Conservation (phyloP, 2,113 vertebrate genomes). For the Dasyprocta punctata region DNA sequence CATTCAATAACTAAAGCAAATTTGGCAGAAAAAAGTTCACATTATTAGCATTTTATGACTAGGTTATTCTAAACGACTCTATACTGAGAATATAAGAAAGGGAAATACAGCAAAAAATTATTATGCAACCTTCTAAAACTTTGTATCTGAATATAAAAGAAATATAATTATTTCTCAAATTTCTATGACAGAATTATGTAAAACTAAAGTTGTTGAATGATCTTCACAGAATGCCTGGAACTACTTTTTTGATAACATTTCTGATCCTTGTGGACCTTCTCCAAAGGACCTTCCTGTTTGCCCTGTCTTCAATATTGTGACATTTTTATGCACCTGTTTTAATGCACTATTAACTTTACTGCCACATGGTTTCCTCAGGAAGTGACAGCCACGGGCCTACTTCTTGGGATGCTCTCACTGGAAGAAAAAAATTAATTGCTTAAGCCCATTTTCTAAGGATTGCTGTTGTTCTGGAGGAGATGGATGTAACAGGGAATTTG, state of each 20-base stretch:
- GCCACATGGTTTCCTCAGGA: conserved; percentile 10
- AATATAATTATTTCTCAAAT: conserved; percentile 3
- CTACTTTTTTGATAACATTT: background rate
- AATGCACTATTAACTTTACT: conserved; percentile 26
- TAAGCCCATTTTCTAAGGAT: background rate
- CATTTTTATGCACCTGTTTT: conserved; percentile 43
- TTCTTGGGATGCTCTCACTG: background rate
- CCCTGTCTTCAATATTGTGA: background rate
- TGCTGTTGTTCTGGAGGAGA: background rate
- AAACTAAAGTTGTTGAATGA: background rate
- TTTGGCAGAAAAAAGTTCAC: conserved; percentile 60
- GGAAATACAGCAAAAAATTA: conserved; percentile 46
- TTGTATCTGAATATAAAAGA: background rate
- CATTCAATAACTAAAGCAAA: conserved; percentile 76
- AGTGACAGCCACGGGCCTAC: background rate
- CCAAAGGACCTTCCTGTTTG: background rate
- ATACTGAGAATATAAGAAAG: conserved; percentile 33
- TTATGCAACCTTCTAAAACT: background rate
- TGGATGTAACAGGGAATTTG: background rate
- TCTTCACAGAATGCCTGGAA: background rate
- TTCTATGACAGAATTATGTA: conserved; percentile 29
- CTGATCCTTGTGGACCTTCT: background rate
- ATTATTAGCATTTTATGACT: conserved; percentile 28
- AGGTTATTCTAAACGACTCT: conserved; percentile 50
- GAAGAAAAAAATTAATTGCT: background rate